Base-by-base conservation (phyloP, 2,888 invertebrate species). In the Erebia aethiops region DNA sequence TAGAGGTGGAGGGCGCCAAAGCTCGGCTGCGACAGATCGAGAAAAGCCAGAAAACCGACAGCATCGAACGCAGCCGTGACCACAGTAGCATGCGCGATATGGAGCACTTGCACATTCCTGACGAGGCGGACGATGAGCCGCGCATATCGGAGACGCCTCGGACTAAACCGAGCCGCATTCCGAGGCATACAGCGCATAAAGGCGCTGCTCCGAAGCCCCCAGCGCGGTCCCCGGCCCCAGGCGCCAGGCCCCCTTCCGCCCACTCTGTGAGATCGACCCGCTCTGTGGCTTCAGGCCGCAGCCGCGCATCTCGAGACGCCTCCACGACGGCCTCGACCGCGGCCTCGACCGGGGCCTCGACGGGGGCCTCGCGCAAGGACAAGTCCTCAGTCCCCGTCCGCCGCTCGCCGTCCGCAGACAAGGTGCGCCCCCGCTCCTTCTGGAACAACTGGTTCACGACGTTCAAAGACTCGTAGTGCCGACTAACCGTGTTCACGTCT, bases 1-100 rank as follows among this genome's bases (percentile, higher is more conserved):
- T 97, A 79, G 97, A 97, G 85, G 82, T 97, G 80, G 97, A 97
- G 87, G 97, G 97, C n/a, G 96, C 97, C 16, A 94, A 95, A 75
- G 97, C 97, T 1, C 95, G 95, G 71, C 94, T 97, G 71, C 94
- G 97, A n/a, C 95, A 97, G 75, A 88, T 97, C 75, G 97, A 97
- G 82, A 95, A 75, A 83, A 87, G 63, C 68, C 71, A 73, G 65
- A 71, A 49, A 74, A 46, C 75, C 87, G 89, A 77, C 86, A 87
- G 74, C 76, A 71, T 63, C 68, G 77, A 74, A 71, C 71, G 77
- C 70, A 71, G 51, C 61, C 63, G 73, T 70, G 76, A 56, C 21
- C 66, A 66, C 71, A 79, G 79, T 81, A 88, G 86, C 87, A 94
- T 92, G 91, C 88, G 90, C 56, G 91, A 89, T 79, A 87, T 92